These are phyloP conservation scores for Tupaia chinensis DNA, from an alignment of 2,113 vertebrate genomes.

Conservation along the genomic window DNA sequence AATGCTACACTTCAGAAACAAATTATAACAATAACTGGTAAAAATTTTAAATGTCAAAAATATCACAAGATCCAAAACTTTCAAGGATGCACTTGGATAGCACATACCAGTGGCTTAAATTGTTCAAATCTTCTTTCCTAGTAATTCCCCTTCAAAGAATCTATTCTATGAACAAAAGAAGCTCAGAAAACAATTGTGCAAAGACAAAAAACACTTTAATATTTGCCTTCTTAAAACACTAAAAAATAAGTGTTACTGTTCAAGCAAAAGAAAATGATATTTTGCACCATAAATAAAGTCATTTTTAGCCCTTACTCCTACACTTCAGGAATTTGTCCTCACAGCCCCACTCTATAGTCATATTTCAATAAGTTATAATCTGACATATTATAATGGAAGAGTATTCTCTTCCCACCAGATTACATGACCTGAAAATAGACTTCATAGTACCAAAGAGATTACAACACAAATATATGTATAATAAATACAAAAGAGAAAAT, in stretches of 20 bases:
- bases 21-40: not conserved
- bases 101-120: not conserved
- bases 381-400: not conserved
- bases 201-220: not conserved
- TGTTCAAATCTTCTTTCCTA: not conserved
- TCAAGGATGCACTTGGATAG: not conserved
- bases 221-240: not conserved
- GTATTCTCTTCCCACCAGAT: not conserved
- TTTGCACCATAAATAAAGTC: not conserved
- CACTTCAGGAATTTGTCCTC: not conserved
- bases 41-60: constrained; percentile 33
- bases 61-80: not conserved
- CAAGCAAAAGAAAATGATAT: not conserved
- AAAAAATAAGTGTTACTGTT: not conserved
- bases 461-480: not conserved
- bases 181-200: not conserved
- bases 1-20: not conserved
- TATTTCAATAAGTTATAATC: constrained; percentile 12
- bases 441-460: not conserved
- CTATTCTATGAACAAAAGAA: not conserved
- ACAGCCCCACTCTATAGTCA: not conserved
- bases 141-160: not conserved
- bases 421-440: not conserved
- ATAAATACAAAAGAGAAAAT: not conserved
- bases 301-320: not conserved